Evolutionary conservation across 2,113 vertebrate species (phyloP).

Genomic region (Atherinomorus stipes): DNA sequence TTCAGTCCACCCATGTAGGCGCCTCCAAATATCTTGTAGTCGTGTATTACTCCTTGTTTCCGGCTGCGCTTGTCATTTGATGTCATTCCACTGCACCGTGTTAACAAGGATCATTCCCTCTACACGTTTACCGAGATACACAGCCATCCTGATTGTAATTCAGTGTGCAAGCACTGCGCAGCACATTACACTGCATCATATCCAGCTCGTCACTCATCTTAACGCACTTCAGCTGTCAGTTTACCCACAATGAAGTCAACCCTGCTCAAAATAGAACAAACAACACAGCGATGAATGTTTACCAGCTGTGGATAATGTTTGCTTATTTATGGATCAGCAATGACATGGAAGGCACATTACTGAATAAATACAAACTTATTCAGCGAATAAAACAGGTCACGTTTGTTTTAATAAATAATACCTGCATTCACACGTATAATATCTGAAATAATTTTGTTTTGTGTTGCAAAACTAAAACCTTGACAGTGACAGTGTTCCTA

Average conservation of each 20-base stretch:
- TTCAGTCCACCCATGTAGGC: neutral
- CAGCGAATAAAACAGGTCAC: neutral
- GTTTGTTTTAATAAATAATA: too few species aligned
- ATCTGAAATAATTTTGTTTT: too few species aligned
- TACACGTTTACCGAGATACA: neutral
- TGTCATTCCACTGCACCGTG: neutral
- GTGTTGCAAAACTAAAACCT: too few species aligned
- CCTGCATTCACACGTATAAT: too few species aligned
- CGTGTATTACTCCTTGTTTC: conserved; percentile 4
- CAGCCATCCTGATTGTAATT: conserved; percentile 18
- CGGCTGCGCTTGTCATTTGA: conserved; percentile 17
- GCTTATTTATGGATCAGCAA: too few species aligned
- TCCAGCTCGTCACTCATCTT: neutral
- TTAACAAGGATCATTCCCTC: conserved; percentile 16
- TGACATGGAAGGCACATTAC: neutral
- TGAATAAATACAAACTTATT: neutral
- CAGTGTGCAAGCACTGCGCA: neutral
- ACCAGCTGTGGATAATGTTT: neutral
- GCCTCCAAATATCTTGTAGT: neutral
- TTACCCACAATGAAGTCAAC: neutral
- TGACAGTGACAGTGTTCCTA: too few species aligned
- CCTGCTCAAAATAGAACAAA: conserved; percentile 2
- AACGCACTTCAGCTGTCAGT: neutral
- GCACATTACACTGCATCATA: conserved; percentile 11
- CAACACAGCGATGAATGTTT: neutral